A percentile compares a stretch with the other conserved stretches of the same genome.
Evolutionary conservation across 2,113 vertebrate genomes (phyloP).

Genomic region (Lathamus discolor): DNA sequence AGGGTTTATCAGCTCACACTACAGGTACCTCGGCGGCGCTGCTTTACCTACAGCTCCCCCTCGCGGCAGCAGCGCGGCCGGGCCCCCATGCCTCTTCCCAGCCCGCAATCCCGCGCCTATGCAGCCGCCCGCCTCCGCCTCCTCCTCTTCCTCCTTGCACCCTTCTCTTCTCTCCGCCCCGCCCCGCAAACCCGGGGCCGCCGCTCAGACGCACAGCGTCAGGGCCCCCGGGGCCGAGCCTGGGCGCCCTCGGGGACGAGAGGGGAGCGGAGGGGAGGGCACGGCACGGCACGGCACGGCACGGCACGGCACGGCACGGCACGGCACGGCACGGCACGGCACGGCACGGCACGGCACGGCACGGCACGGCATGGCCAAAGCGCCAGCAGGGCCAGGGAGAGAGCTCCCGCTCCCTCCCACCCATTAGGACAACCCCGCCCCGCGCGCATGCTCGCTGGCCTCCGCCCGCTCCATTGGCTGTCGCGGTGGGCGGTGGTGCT

Average conservation of each 20-base stretch:
- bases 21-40: accelerated
- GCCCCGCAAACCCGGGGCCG: not conserved
- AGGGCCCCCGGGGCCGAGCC: no score
- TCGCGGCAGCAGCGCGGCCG: not conserved
- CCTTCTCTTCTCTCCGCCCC: no score
- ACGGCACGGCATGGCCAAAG: no score
- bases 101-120: no score
- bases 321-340: no score
- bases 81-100: accelerated
- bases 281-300: no score
- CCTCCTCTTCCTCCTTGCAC: no score
- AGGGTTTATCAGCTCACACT: not conserved
- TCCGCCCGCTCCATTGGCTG: not conserved
- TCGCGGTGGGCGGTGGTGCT: not conserved
- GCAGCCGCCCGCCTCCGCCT: accelerated
- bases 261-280: no score
- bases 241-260: accelerated
- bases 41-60: not conserved
- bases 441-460: no score
- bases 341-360: no score
- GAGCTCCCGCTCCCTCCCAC: accelerated
- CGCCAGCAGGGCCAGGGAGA: no score
- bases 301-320: no score
- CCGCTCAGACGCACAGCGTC: not conserved
- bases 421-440: not conserved